Base-by-base conservation (phyloP, 2,797 vertebrate species). In the Neosalanx taihuensis region DNA sequence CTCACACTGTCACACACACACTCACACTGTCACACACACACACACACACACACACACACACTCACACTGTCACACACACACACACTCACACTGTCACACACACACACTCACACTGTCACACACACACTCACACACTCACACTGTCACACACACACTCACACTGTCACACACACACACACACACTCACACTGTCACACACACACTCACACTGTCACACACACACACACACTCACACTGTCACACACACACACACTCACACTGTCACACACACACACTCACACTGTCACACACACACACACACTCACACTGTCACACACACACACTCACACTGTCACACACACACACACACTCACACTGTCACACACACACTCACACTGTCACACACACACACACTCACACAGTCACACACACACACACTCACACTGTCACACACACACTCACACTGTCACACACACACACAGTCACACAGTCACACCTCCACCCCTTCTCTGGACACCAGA, bases 51-150 rank as follows among this genome's bases (percentile, higher is more conserved):
- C 13, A 62, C 60, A 62, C 53, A 9, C 53, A 15, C 18, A 57
- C 17, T 57, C 5, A n/a, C 10, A 20, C 3, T 60, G n/a, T 23
- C 9, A 59, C n/a, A n/a, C n/a, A n/a, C n/a, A n/a, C n/a, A 41
- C 37, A 10, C 46, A 69, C 76, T 53, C 75, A 79, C 75, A 79
- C 70, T 68, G 68, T 75, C 64, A 68, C 31, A 71, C 62, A 58
- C 71, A 73, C 56, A 58, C 10, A 33, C 53, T 33, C 17, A 51
- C 10, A 41, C 65, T 23, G 62, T 71, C 26, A 17, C 49, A 18
- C 37, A 64, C 61, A 17, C 53, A 63, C 17, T 41, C 37, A 15
- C 51, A 53, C 23, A 69, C 53, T 58, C 17, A 56, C 59, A 59
- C 51, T 62, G 46, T 51, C 12, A 30, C 67, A 26, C 64, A 74